Conservation (phyloP, 2,113 vertebrate genomes). For the Pomatostomus ruficeps region DNA sequence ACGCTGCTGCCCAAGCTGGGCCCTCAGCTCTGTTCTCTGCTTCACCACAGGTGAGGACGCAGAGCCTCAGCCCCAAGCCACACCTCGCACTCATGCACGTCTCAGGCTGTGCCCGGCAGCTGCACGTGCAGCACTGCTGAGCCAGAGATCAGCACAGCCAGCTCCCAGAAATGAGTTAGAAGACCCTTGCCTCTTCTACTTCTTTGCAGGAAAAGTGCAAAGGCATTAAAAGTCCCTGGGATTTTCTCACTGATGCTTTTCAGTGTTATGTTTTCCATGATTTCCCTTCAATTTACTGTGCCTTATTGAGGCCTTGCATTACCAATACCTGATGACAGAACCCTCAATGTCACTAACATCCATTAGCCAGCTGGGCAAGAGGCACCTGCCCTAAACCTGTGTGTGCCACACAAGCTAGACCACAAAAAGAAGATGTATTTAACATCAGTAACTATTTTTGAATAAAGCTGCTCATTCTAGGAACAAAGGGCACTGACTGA, state of each 20-base stretch:
- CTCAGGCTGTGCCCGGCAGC: background rate
- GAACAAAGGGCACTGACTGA: background rate
- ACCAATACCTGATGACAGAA: background rate
- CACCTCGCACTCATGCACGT: background rate
- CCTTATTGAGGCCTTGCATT: background rate
- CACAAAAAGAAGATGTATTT: background rate
- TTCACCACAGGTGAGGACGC: rapidly evolving
- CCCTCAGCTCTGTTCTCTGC: background rate
- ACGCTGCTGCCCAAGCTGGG: background rate
- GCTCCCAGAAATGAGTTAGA: background rate
- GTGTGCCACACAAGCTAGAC: background rate
- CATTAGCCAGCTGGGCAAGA: background rate
- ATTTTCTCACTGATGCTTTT: background rate
- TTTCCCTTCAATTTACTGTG: background rate
- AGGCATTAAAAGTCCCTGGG: background rate
- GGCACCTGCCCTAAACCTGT: background rate
- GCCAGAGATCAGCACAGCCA: background rate
- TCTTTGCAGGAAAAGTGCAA: background rate
- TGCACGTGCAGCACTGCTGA: background rate
- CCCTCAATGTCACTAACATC: background rate
- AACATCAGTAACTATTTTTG: background rate
- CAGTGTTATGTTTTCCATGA: background rate
- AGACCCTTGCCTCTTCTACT: background rate
- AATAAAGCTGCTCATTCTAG: background rate
- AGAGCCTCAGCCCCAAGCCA: background rate